A percentile compares a stretch with the other conserved stretches of the same genome.
phyloP scores from a whole-genome alignment of 2,888 invertebrate genomes.

The Anorthoa munda region DNA sequence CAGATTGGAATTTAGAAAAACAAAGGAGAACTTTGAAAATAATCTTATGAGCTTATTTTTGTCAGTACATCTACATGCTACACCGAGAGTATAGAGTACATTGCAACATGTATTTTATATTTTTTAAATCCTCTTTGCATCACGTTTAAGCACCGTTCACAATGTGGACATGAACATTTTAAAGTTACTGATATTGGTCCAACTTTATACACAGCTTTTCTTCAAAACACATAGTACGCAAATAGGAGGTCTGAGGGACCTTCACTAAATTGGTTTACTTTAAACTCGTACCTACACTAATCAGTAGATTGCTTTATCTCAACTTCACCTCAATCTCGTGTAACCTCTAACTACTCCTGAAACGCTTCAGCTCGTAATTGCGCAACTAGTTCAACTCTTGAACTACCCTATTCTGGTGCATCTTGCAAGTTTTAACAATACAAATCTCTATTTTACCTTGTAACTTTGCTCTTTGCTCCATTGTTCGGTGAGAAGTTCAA shows the following conservation, averaged over 20 bases:
- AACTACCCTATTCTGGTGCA: constrained; percentile 58
- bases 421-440: constrained; percentile 65
- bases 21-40: too few species aligned
- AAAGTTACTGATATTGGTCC: not conserved
- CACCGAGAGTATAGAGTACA: not conserved
- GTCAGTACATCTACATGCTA: too few species aligned
- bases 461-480: constrained; percentile 55
- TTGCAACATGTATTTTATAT: not conserved
- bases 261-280: constrained; percentile 29
- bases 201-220: not conserved
- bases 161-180: not conserved
- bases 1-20: too few species aligned
- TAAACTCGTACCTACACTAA: constrained; percentile 23
- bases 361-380: constrained; percentile 52
- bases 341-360: constrained; percentile 38
- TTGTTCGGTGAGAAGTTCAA: constrained; percentile 51
- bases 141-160: not conserved
- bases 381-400: constrained; percentile 51
- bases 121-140: not conserved
- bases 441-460: constrained; percentile 64
- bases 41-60: too few species aligned
- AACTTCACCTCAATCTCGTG: constrained; percentile 34
- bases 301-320: constrained; percentile 42
- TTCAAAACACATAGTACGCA: not conserved
- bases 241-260: not conserved